These are phyloP conservation scores for Calameuta idolon DNA, from an alignment of 2,888 invertebrate genomes.

Conservation along the genomic window DNA sequence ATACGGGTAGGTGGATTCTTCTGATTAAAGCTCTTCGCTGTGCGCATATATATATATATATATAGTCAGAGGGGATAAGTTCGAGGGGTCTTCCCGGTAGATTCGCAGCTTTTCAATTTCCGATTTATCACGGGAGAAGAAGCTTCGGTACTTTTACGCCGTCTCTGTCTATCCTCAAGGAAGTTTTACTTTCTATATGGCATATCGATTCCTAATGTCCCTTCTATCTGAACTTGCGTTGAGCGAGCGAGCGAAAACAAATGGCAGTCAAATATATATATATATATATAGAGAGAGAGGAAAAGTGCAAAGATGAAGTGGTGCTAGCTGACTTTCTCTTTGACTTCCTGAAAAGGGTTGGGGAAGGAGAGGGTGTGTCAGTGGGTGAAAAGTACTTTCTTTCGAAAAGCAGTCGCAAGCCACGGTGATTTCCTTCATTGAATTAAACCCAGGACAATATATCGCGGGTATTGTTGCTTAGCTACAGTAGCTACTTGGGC, in stretches of 20 bases:
- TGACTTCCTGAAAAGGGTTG: not conserved
- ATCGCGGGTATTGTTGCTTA: slow-evolving; percentile 37
- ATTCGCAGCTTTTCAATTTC: not conserved
- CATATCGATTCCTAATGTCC: not conserved
- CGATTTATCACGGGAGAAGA: not conserved
- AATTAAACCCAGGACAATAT: slow-evolving; percentile 50
- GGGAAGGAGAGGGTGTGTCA: not conserved
- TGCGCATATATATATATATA: too few relatives aligned
- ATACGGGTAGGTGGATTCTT: not conserved
- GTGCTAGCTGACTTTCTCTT: not conserved
- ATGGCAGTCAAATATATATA: not conserved
- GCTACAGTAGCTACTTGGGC: slow-evolving; percentile 23
- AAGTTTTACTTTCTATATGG: not conserved
- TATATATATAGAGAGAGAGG: not conserved
- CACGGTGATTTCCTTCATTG: slow-evolving; percentile 43
- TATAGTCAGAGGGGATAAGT: not conserved
- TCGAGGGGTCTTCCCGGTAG: not conserved
- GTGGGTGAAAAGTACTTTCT: not conserved
- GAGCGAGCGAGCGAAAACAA: not conserved
- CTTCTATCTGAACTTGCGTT: not conserved
- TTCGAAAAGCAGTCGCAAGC: slow-evolving; percentile 4
- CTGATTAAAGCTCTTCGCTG: not conserved
- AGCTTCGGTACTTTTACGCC: not conserved
- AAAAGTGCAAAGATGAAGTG: not conserved
- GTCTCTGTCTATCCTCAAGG: not conserved